Evolutionary conservation across 2,797 vertebrate species (phyloP), one percentile per base, ranked within the genome.

Genomic region (Acanthopagrus latus): DNA sequence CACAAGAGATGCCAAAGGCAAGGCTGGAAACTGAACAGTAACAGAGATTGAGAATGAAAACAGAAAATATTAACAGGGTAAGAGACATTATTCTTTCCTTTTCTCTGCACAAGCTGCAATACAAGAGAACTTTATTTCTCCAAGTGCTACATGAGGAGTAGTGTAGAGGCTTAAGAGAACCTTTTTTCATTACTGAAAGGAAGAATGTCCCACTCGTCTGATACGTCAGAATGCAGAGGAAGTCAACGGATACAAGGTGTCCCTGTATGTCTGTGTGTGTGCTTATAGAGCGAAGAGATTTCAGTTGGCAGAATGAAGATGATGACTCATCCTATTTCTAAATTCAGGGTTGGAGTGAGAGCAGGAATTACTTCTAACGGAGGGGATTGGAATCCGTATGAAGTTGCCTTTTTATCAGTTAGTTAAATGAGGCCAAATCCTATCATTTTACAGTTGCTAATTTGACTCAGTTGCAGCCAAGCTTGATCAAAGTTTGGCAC

Each of bases 161-260:
- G 29, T 27, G 14, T 20, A 51, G 69, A 66, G 64, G 64, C 59
- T 84, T 73, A 83, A 80, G 76, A 87, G 65, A 72, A 80, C 74
- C 66, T 83, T 58, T 82, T 82, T 91, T 83, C 86, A 92, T 91
- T 89, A 90, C 85, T 92, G 72, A 92, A 90, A 74, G 56, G 51
- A 70, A 44, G 57, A 90, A 74, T 47, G 27, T 27, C 27, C 3
- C 4, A 27, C 27, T 27, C 3, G 27, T 27, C 27, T 27, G 27
- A 27, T 4, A 27, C 27, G 27, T 27, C 27, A 27, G 64, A 84
- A 76, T 38, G 75, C 71, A 18, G 52, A 58, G 21, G 57, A 29
- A 65, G 46, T 20, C 11, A 33, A 52, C 3, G 4, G 70, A 56
- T 8, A 74, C 23, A 76, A 74, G 63, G 27, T 56, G 70, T 64